Evolutionary conservation across 2,888 invertebrate species (phyloP).

Genomic region (Ichneumoninae sp.): DNA sequence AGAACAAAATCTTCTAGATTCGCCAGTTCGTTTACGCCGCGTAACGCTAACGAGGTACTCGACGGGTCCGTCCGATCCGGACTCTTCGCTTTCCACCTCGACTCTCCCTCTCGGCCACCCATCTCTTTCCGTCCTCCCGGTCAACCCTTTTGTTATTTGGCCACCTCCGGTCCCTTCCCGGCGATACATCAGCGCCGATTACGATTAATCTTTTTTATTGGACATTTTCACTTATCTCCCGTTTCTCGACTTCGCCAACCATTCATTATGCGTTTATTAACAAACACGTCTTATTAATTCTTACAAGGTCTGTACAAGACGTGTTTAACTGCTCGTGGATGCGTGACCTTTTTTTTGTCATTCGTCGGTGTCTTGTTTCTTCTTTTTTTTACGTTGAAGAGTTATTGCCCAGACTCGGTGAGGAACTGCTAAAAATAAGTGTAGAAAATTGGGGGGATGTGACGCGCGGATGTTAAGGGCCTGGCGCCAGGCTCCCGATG

Average conservation of each 20-base stretch:
- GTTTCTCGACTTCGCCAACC: neutral
- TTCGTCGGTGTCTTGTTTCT: slow-evolving; percentile 56
- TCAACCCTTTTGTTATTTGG: slow-evolving; percentile 52
- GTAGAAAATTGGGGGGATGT: slow-evolving; percentile 17
- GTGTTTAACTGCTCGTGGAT: slow-evolving; percentile 45
- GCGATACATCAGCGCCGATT: slow-evolving; percentile 23
- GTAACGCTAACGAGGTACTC: slow-evolving; percentile 79
- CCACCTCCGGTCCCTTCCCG: slow-evolving; percentile 60
- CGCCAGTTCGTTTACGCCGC: neutral
- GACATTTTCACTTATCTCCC: neutral
- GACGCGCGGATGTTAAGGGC: slow-evolving; percentile 67
- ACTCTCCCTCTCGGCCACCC: slow-evolving; percentile 15
- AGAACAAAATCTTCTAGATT: neutral
- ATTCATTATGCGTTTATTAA: slow-evolving; percentile 39
- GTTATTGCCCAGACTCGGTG: slow-evolving; percentile 43
- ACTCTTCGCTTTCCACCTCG: slow-evolving; percentile 58
- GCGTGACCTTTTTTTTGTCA: slow-evolving; percentile 37
- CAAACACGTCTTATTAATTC: slow-evolving; percentile 61
- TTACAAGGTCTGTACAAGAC: slow-evolving; percentile 53
- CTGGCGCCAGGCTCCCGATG: slow-evolving; percentile 79
- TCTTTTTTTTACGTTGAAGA: slow-evolving; percentile 31
- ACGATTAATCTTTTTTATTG: slow-evolving; percentile 48
- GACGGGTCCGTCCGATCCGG: slow-evolving; percentile 61
- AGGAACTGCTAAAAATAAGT: slow-evolving; percentile 63
- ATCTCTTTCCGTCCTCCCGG: neutral